phyloP scores from a whole-genome alignment of 2,797 vertebrate species.

The Lepidocolaptes lacrymiger region DNA sequence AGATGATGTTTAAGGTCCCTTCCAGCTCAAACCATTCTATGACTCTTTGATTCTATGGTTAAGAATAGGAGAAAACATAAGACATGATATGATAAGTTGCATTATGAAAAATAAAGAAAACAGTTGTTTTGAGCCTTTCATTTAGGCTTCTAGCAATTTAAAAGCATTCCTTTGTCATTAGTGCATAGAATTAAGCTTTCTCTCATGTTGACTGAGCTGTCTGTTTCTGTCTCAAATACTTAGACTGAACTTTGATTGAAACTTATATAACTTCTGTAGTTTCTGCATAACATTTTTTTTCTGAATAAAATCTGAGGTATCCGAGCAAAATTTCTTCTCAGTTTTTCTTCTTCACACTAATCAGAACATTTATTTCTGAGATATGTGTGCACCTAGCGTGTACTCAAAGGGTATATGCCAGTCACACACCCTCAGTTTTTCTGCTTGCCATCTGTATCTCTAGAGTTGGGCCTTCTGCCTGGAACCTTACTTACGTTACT shows the following conservation, averaged over 20 bases:
- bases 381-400: not conserved
- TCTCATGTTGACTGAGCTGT: not conserved
- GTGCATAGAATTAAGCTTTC: not conserved
- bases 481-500: not conserved
- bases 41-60: not conserved
- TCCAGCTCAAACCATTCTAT: not conserved
- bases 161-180: not conserved
- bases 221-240: not conserved
- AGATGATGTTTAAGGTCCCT: not conserved
- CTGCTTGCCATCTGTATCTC: not conserved
- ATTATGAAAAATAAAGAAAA: not conserved
- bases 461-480: not conserved
- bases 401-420: not conserved
- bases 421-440: not conserved
- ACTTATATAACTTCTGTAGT: not conserved
- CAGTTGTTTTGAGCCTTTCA: not conserved
- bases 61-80: not conserved
- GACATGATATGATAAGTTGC: not conserved
- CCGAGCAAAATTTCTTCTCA: not conserved
- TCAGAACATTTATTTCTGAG: slow-evolving; percentile 2
- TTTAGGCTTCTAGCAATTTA: not conserved
- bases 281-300: not conserved
- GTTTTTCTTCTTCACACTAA: not conserved
- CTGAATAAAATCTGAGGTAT: not conserved
- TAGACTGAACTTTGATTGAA: not conserved